These are phyloP conservation scores for Acrobasis repandana DNA, from an alignment of 2,888 invertebrate genomes.

Conservation along the genomic window DNA sequence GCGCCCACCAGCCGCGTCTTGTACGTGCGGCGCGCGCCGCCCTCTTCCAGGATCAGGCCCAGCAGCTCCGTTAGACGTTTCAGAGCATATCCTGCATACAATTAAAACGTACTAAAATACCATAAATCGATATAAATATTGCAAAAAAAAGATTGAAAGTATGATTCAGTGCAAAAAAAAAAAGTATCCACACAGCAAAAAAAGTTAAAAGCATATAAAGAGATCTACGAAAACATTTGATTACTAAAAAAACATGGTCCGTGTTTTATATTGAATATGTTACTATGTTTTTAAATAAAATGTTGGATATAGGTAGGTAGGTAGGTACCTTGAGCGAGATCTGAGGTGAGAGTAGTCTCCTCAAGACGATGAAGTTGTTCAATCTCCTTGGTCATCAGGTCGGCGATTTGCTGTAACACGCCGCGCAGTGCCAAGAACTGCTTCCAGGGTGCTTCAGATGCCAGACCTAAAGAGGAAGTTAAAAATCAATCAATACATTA, in stretches of 20 bases:
- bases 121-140: not conserved
- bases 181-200: too few species aligned
- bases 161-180: too few species aligned
- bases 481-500: too few species aligned
- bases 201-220: too few species aligned
- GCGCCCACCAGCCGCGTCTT: constrained; percentile 94
- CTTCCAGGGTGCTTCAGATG: constrained; percentile 95
- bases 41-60: constrained; percentile 93
- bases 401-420: constrained; percentile 91
- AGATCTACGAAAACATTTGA: too few species aligned
- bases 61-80: constrained; percentile 95
- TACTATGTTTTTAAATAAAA: too few species aligned
- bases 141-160: too few species aligned
- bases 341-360: constrained; percentile 95
- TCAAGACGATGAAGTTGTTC: constrained; percentile 94
- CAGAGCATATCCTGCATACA: constrained; percentile 88
- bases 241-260: too few species aligned
- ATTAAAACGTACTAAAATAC: not conserved
- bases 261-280: too few species aligned
- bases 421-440: constrained; percentile 95
- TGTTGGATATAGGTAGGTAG: too few species aligned
- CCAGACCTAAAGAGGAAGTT: constrained; percentile 74
- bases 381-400: constrained; percentile 94
- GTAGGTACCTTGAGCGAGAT: constrained; percentile 91
- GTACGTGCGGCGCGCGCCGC: constrained; percentile 93